A percentile compares a stretch with the other conserved stretches of the same genome.
phyloP scores from a whole-genome alignment of 2,113 vertebrate species.

The Zosterops japonicus region DNA sequence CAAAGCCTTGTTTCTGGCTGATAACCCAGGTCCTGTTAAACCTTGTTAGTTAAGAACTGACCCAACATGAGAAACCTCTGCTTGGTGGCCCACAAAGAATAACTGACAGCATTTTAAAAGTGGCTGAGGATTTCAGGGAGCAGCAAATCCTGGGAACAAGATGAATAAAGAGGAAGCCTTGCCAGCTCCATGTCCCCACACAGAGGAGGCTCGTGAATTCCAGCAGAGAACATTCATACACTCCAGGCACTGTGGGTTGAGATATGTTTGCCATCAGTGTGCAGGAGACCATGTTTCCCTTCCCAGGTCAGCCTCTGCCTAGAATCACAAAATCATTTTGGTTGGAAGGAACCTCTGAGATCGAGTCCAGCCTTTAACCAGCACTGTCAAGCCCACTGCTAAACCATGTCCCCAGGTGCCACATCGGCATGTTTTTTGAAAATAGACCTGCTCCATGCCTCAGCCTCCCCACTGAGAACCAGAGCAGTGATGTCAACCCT shows the following conservation, averaged over 20 bases:
- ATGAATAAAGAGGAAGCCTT: background rate
- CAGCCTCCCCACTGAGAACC: background rate
- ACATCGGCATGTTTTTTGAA: background rate
- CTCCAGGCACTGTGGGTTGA: background rate
- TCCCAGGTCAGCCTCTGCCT: background rate
- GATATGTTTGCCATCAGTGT: background rate
- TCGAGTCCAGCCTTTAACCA: background rate
- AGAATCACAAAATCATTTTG: background rate
- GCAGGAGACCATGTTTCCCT: background rate
- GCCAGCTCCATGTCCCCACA: background rate
- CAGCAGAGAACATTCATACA: background rate
- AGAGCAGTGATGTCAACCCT: background rate
- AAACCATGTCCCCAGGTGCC: background rate
- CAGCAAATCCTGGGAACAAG: background rate
- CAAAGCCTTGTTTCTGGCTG: background rate
- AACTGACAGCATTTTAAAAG: background rate
- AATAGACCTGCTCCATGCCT: background rate
- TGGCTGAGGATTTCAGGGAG: background rate
- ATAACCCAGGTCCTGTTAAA: background rate
- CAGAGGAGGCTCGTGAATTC: background rate
- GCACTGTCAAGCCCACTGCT: background rate
- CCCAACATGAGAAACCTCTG: background rate
- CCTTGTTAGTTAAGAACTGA: background rate
- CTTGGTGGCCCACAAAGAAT: background rate
- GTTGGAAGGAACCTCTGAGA: background rate